A percentile compares a stretch with the other conserved stretches of the same genome.
Evolutionary conservation across 2,888 invertebrate genomes (phyloP).

Genomic region (Cheiracanthium punctorium): DNA sequence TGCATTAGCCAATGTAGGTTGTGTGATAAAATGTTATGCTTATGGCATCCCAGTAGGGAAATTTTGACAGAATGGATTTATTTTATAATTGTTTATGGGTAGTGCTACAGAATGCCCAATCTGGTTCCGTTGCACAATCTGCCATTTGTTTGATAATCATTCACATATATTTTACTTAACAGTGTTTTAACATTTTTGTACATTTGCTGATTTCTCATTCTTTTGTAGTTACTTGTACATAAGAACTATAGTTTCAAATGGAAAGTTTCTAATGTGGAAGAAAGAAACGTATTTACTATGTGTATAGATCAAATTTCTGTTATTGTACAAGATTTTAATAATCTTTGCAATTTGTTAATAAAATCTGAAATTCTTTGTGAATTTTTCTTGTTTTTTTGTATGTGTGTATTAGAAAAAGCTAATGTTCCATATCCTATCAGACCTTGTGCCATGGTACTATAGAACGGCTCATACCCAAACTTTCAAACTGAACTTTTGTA

Average conservation of each 20-base stretch:
- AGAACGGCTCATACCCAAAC: no score
- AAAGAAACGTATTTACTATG: constrained; percentile 22
- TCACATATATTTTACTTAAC: neutral
- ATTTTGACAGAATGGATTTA: no score
- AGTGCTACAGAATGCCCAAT: no score
- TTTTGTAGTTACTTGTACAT: constrained; percentile 45
- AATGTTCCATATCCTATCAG: no score
- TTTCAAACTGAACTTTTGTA: no score
- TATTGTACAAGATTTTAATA: constrained; percentile 64
- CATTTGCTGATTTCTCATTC: neutral
- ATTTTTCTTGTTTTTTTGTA: no score
- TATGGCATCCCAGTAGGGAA: no score
- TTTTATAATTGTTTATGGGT: no score
- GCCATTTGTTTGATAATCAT: neutral
- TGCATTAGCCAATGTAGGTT: no score
- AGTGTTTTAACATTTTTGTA: neutral
- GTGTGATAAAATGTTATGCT: no score
- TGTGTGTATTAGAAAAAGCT: no score
- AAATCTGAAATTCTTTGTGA: constrained; percentile 43
- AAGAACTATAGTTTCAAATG: constrained; percentile 35
- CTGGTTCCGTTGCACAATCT: neutral
- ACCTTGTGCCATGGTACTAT: no score
- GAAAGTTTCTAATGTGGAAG: neutral
- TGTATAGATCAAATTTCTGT: constrained; percentile 43
- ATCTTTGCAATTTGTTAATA: constrained; percentile 61